A percentile compares a stretch with the other conserved stretches of the same genome.
Conservation (phyloP, 1,140 invertebrate genomes). For the Acromyrmex echinatior region DNA sequence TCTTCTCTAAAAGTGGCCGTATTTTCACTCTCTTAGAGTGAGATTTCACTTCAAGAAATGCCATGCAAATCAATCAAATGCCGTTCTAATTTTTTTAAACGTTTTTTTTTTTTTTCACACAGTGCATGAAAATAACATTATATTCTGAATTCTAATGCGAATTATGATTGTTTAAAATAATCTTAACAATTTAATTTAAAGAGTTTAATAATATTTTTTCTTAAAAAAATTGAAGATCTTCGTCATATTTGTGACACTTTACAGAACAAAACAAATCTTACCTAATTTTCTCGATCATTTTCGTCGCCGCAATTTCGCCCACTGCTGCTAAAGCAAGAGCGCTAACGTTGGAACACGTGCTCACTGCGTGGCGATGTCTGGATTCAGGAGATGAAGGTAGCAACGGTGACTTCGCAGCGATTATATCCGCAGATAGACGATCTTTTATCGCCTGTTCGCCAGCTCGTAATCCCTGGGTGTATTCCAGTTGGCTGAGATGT, state of each 20-base stretch:
- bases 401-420: conserved; percentile 83
- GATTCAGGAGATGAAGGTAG: conserved; percentile 88
- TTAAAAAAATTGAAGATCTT: not conserved
- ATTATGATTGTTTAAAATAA: not conserved
- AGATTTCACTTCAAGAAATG: no score
- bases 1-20: no score
- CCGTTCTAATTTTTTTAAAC: not conserved
- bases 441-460: conserved; percentile 88
- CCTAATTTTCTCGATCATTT: conserved; percentile 84
- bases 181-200: conserved; percentile 3
- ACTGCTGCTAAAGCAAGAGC: conserved; percentile 89
- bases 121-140: not conserved
- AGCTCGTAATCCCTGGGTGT: conserved; percentile 84
- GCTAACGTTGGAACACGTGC: conserved; percentile 88
- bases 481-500: conserved; percentile 78
- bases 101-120: not conserved
- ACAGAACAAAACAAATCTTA: not conserved
- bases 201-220: not conserved
- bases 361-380: conserved; percentile 90
- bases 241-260: not conserved
- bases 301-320: conserved; percentile 90
- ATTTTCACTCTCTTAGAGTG: no score
- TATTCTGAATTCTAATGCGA: not conserved
- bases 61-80: no score
- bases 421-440: conserved; percentile 87